Evolutionary conservation across 2,797 vertebrate species (phyloP).

Genomic region (Rhinella marina): DNA sequence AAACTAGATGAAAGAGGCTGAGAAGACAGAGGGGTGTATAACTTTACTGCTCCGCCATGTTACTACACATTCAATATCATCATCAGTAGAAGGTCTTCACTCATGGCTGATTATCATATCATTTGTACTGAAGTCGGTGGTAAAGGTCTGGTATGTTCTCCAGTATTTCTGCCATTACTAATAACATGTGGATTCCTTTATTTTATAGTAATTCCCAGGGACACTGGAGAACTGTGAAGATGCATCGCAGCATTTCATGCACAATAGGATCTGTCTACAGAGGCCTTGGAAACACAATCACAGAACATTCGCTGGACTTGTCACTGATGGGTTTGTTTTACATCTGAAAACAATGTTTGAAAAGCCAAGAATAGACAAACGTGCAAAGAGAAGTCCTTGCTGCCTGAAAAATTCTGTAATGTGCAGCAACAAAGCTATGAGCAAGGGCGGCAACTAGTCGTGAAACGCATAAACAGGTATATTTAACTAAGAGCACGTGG

Average conservation of each 20-base stretch:
- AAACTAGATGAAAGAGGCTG: not conserved
- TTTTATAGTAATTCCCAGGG: conserved; percentile 6
- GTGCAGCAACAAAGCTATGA: not conserved
- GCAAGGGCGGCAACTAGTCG: too few species aligned
- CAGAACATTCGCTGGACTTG: not conserved
- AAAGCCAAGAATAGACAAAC: not conserved
- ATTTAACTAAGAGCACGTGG: too few species aligned
- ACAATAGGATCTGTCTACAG: not conserved
- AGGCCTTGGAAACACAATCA: conserved; percentile 25
- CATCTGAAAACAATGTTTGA: not conserved
- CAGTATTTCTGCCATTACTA: not conserved
- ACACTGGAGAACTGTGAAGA: not conserved
- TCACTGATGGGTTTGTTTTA: conserved; percentile 9
- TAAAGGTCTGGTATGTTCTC: not conserved
- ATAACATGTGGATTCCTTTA: not conserved
- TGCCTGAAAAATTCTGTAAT: not conserved
- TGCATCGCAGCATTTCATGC: conserved; percentile 2
- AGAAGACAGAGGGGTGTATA: not conserved
- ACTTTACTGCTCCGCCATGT: not conserved
- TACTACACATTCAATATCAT: not conserved
- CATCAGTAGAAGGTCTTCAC: not conserved
- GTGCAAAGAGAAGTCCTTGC: not conserved
- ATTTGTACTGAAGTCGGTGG: not conserved
- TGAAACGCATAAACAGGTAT: too few species aligned
- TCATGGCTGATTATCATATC: not conserved